Conservation (phyloP, 37 sponge, comb jelly and placozoan species). For the Axinella damicornis region DNA sequence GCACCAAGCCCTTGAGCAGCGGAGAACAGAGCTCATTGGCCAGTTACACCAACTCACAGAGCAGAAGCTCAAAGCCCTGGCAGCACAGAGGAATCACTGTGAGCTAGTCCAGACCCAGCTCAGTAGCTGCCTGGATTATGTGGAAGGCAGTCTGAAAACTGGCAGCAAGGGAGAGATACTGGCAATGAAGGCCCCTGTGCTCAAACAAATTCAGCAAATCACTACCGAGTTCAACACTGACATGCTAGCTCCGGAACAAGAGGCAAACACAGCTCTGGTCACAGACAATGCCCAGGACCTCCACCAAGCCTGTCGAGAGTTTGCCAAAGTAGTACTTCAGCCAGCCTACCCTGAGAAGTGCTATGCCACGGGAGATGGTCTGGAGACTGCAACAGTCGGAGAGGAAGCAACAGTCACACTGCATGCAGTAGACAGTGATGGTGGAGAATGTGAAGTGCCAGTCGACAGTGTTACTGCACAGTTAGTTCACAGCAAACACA, state of each 20-base stretch:
- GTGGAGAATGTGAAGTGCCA: too few species aligned
- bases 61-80: slow-evolving; percentile 20
- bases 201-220: slow-evolving; percentile 3
- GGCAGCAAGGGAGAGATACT: slow-evolving; percentile 26
- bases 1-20: background rate
- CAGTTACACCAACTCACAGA: slow-evolving; percentile 8
- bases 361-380: slow-evolving; percentile 7
- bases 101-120: slow-evolving; percentile 32
- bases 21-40: slow-evolving; percentile 16
- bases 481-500: background rate
- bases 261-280: background rate
- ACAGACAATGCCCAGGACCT: background rate
- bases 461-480: background rate
- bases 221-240: background rate
- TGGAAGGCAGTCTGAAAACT: slow-evolving; percentile 25
- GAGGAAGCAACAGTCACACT: background rate
- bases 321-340: background rate
- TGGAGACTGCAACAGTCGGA: slow-evolving; percentile 16
- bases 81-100: slow-evolving; percentile 27
- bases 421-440: slow-evolving; percentile 1
- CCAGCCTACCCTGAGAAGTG: background rate
- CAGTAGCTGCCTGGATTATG: slow-evolving; percentile 27
- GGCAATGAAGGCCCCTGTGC: slow-evolving; percentile 9
- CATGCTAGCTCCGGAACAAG: background rate
- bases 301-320: background rate